Conservation (phyloP, 2,797 vertebrate species). For the Malurus splendens region DNA sequence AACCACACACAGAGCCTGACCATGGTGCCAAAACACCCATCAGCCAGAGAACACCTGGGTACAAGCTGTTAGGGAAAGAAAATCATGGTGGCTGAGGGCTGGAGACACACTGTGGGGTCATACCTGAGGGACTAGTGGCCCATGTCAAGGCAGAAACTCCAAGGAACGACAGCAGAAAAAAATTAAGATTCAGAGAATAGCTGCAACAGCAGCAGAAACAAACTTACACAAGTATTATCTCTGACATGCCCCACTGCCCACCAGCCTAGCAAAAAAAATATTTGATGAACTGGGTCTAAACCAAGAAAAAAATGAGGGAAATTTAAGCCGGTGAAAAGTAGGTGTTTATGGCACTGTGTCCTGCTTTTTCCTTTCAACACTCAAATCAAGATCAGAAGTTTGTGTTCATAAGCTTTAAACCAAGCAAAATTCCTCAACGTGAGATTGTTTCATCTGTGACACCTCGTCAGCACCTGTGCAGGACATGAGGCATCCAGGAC, state of each 20-base stretch:
- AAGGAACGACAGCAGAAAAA: background rate
- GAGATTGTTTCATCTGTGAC: background rate
- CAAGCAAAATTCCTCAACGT: background rate
- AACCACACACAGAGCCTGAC: rapidly evolving
- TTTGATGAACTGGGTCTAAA: background rate
- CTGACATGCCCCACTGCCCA: rapidly evolving
- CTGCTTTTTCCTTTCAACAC: background rate
- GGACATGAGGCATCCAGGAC: background rate
- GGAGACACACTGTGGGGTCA: background rate
- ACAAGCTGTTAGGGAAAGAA: background rate
- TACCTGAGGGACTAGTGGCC: rapidly evolving
- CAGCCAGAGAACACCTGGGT: background rate
- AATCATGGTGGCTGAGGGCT: background rate
- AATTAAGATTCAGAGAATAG: background rate
- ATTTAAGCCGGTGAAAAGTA: background rate
- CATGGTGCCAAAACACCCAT: rapidly evolving
- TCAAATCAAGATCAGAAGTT: background rate
- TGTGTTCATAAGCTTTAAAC: background rate
- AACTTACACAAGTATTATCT: background rate
- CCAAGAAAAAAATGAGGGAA: background rate
- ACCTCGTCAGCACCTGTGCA: background rate
- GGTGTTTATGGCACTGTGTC: background rate
- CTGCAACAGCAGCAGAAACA: background rate
- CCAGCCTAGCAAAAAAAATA: background rate
- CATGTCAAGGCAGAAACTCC: background rate